Conservation (phyloP, 2,888 invertebrate species). For the Lochmaea capreae region DNA sequence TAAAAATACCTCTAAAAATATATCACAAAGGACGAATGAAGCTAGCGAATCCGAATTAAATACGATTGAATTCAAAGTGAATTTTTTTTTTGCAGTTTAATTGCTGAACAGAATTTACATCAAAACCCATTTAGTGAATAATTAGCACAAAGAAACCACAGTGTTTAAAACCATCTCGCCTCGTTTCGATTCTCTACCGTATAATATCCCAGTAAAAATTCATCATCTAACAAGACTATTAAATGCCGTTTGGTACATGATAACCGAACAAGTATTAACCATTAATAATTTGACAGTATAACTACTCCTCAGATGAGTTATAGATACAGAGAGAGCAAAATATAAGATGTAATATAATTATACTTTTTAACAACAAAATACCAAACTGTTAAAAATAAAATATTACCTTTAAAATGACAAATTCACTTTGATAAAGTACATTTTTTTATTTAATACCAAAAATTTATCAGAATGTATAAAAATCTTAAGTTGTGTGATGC, state of each 20-base stretch:
- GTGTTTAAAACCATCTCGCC: slow-evolving; percentile 37
- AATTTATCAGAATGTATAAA: too few species aligned
- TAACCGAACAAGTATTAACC: not conserved
- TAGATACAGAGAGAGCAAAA: too few species aligned
- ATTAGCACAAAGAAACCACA: slow-evolving; percentile 40
- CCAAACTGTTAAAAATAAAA: too few species aligned
- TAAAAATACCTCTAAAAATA: slow-evolving; percentile 36
- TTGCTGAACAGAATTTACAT: slow-evolving; percentile 39
- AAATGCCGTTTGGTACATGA: slow-evolving; percentile 25
- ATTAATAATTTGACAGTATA: too few species aligned
- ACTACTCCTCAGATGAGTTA: too few species aligned
- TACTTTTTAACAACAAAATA: too few species aligned
- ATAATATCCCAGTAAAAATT: slow-evolving; percentile 35
- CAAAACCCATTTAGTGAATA: slow-evolving; percentile 40
- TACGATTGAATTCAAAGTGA: slow-evolving; percentile 38
- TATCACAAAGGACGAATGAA: slow-evolving; percentile 36
- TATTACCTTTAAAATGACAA: too few species aligned
- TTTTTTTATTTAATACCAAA: too few species aligned
- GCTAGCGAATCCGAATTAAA: slow-evolving; percentile 34
- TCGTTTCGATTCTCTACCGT: slow-evolving; percentile 30
- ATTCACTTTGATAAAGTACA: too few species aligned
- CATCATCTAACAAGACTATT: slow-evolving; percentile 30
- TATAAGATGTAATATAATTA: too few species aligned
- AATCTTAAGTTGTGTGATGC: too few species aligned
- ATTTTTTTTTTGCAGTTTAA: slow-evolving; percentile 35